These are phyloP conservation scores for Parazoanthus atlanticus DNA, from an alignment of 92 coral and sea anemone species.

Conservation along the genomic window DNA sequence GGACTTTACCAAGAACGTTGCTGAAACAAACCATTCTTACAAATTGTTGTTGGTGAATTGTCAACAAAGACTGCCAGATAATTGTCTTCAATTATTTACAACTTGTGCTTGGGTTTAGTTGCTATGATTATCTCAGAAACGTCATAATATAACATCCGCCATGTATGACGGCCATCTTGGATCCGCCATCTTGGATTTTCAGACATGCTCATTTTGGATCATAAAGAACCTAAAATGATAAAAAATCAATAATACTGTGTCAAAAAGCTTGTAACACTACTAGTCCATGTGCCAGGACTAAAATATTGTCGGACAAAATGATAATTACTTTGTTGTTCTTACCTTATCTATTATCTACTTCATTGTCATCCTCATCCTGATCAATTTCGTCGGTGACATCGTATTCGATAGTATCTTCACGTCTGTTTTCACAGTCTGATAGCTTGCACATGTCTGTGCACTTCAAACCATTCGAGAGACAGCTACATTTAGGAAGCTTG, in stretches of 20 bases:
- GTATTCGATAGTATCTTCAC: neutral
- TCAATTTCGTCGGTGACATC: neutral
- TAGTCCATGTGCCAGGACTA: neutral
- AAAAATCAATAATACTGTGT: neutral
- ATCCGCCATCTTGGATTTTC: conserved; percentile 12
- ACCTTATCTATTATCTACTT: neutral
- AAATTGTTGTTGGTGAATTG: neutral
- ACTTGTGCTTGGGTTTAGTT: neutral
- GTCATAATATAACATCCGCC: neutral
- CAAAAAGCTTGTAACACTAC: neutral
- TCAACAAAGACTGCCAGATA: neutral
- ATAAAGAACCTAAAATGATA: neutral
- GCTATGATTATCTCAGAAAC: neutral
- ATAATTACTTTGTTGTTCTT: neutral
- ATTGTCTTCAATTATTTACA: neutral
- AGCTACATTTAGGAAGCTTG: neutral
- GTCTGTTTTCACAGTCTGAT: neutral
- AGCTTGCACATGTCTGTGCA: conserved; percentile 16
- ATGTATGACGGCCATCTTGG: conserved; percentile 8
- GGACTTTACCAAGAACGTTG: neutral
- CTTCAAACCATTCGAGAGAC: neutral
- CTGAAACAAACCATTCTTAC: neutral
- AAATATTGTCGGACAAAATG: neutral
- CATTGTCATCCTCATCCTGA: neutral
- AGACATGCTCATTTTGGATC: neutral